Conservation (phyloP, 2,113 vertebrate species). For the Axis porcinus region DNA sequence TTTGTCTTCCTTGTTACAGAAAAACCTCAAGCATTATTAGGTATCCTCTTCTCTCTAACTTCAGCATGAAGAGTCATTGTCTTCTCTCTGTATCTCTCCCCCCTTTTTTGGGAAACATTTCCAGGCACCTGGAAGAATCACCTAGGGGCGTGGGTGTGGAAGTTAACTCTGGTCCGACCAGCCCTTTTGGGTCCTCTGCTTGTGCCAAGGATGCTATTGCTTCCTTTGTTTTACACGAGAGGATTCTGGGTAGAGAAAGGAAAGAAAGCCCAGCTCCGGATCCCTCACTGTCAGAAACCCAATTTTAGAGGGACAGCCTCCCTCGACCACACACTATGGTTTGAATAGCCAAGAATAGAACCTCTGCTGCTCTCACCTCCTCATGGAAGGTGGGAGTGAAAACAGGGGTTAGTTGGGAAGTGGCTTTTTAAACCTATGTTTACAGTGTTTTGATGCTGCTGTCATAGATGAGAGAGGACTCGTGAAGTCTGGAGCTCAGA, state of each 20-base stretch:
- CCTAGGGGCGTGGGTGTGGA: neutral
- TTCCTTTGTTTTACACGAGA: neutral
- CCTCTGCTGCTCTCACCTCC: conserved; percentile 17
- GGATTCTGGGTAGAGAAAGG: neutral
- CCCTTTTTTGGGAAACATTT: neutral
- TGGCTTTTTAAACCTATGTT: conserved; percentile 68
- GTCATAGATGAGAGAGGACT: conserved; percentile 48
- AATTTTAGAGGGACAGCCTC: neutral
- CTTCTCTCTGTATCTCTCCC: neutral
- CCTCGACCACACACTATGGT: conserved; percentile 10
- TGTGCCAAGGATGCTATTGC: neutral
- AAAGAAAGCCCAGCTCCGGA: neutral
- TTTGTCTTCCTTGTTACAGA: conserved; percentile 9
- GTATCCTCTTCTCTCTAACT: neutral
- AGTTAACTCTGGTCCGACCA: neutral
- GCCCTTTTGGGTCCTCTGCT: neutral
- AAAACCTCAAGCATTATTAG: neutral
- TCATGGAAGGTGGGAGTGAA: conserved; percentile 47
- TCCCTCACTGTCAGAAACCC: neutral
- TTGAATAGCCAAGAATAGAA: conserved; percentile 62
- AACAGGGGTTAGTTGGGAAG: conserved; percentile 56
- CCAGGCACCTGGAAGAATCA: neutral
- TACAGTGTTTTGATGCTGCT: conserved; percentile 57
- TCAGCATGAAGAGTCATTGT: neutral
- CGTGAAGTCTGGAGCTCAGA: conserved; percentile 57